Evolutionary conservation across 37 sponge, comb jelly and placozoan species (phyloP).

Genomic region (Spongia lamella): DNA sequence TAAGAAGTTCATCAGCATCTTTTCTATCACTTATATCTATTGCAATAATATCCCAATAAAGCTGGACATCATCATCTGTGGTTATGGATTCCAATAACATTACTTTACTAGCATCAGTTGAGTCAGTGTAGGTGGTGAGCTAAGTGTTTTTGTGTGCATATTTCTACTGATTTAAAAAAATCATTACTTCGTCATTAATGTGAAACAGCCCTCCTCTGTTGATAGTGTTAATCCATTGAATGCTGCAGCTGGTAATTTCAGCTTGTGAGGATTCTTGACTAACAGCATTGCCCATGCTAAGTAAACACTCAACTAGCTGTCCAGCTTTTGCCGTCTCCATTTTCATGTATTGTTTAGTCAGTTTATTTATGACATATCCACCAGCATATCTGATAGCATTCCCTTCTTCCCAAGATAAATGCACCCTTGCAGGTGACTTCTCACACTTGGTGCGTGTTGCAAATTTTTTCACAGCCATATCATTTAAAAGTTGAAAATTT

Average conservation of each 20-base stretch:
- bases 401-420: too few species aligned
- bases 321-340: background rate
- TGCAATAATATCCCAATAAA: too few species aligned
- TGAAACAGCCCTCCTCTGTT: conserved; percentile 12
- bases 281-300: background rate
- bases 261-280: background rate
- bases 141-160: background rate
- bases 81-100: too few species aligned
- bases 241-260: too few species aligned
- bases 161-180: background rate
- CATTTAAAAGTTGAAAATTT: too few species aligned
- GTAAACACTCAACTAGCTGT: conserved; percentile 7
- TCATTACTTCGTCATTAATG: background rate
- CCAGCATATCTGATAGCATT: conserved; percentile 14
- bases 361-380: conserved; percentile 20
- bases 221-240: background rate
- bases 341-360: background rate
- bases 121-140: background rate
- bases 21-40: too few species aligned
- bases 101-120: too few species aligned
- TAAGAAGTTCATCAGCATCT: too few species aligned
- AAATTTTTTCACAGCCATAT: too few species aligned
- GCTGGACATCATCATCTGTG: too few species aligned
- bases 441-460: too few species aligned
- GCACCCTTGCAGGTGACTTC: too few species aligned